Evolutionary conservation across 1,140 invertebrate genomes (phyloP), one percentile per base, ranked within the genome.

Genomic region (Rhopalosiphum padi): DNA sequence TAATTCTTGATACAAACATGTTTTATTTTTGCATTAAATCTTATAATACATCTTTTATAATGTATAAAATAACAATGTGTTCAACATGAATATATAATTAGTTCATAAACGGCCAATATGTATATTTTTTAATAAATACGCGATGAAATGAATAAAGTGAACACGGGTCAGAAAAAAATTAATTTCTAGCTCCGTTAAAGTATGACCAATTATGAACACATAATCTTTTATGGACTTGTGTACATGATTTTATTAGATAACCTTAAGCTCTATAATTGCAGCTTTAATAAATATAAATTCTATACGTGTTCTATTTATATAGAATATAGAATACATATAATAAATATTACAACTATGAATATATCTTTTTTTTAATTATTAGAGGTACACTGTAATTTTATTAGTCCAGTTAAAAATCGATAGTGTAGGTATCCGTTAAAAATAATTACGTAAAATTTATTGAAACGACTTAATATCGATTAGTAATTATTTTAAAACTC

Each of bases 121-220:
- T 51, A 53, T 53, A n/a, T 18, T 86, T 25, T 46, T n/a, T 46
- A 86, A 25, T n/a, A 51, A 18, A 23, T 86, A 51, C n/a, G 22
- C 7, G 2, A 89, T 89, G 21, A 89, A 53, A 53, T 89, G 1
- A 23, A 89, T 35, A n/a, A 86, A 37, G 53, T 53, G 9, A 88
- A n/a, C 15, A 77, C 30, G 30, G n/a, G n/a, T 53, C 0, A 89
- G n/a, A 53, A 51, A 2, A 88, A 88, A 89, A 89, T 37, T 37
- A 89, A 89, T 89, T 35, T 89, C 48, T 89, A 51, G n/a, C 41
- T 53, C 30, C 9, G n/a, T 89, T 53, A 35, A 2, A 51, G 30
- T 77, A 68, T 22, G n/a, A 48, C n/a, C n/a, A 88, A 88, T 89
- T 89, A 89, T 89, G 11, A 89, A 89, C 87, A 53, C 25, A 88